Evolutionary conservation across 2,797 vertebrate species (phyloP), one percentile per base, ranked within the genome.

Genomic region (Staurois parvus): DNA sequence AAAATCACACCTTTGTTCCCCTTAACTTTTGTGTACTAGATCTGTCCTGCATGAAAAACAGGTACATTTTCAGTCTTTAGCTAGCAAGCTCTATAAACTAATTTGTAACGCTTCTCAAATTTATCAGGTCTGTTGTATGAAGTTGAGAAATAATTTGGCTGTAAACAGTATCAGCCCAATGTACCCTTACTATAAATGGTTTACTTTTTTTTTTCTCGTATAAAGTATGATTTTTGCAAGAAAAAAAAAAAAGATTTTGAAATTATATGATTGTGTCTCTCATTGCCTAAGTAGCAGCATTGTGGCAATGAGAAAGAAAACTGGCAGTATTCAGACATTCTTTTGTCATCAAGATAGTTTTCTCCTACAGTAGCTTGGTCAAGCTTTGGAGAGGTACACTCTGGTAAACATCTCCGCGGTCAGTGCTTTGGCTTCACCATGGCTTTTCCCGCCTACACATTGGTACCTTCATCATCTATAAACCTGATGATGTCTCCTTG

Each of bases 401-500:
- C 79, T 83, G 76, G 85, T 87, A 83, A 83, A 74, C 76, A 79
- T 87, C 75, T 45, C 78, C 45, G 37, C 72, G 24, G 67, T 79
- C 81, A 83, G 85, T 83, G 81, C 81, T 83, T 87, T 87, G 85
- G 85, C 76, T 79, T 87, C 64, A 75, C 62, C 48, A 45, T 75
- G 52, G 40, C 34, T 30, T 75, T 26, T 7, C 10, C 10, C 10
- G 3, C 28, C 94, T 93, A 95, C 88, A 94, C 89, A 29, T 91
- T 93, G 0, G 93, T 94, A 83, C 94, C 94, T 45, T 96, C 95
- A 72, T 96, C 95, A 56, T 96, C 95, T 0, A 96, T 96, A 90
- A 94, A 96, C 88, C 93, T 93, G 89, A 96, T 95, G 88, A 93
- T 91, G 90, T 96, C 95, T 0, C 87, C 74, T 62, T 86, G 69